Conservation (phyloP, 2,113 vertebrate species). For the Neolamprologus fasciatus region DNA sequence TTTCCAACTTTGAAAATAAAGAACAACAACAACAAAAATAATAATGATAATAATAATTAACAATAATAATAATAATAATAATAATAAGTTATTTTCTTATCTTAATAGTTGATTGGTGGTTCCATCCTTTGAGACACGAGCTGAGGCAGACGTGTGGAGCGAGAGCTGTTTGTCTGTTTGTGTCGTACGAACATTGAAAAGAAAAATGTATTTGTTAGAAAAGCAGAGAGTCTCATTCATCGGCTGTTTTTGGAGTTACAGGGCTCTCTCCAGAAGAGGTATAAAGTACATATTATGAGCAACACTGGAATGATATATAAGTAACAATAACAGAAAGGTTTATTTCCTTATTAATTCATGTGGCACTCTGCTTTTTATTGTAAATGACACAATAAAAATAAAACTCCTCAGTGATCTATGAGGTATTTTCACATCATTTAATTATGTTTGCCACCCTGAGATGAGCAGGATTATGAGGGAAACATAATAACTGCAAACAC, state of each 20-base stretch:
- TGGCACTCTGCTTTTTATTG: neutral
- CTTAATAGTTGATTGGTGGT: neutral
- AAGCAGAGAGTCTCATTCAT: neutral
- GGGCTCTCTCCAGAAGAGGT: neutral
- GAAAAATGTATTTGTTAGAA: neutral
- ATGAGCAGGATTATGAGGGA: neutral
- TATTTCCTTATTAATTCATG: neutral
- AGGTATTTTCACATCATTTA: neutral
- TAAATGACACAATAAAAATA: neutral
- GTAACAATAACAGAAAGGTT: neutral
- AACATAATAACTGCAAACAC: slow-evolving; percentile 5
- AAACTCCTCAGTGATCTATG: neutral
- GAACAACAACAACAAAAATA: fast-evolving
- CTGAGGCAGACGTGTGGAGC: neutral
- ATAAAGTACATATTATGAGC: neutral
- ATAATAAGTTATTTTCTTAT: neutral
- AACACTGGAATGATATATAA: neutral
- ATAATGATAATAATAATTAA: fast-evolving
- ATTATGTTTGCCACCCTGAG: neutral
- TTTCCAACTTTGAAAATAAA: neutral
- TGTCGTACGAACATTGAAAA: neutral
- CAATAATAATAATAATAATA: neutral
- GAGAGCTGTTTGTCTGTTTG: neutral
- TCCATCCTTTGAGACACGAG: neutral
- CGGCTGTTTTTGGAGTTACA: neutral